Evolutionary conservation across 2,888 invertebrate genomes (phyloP).

Genomic region (Dusona sp.): DNA sequence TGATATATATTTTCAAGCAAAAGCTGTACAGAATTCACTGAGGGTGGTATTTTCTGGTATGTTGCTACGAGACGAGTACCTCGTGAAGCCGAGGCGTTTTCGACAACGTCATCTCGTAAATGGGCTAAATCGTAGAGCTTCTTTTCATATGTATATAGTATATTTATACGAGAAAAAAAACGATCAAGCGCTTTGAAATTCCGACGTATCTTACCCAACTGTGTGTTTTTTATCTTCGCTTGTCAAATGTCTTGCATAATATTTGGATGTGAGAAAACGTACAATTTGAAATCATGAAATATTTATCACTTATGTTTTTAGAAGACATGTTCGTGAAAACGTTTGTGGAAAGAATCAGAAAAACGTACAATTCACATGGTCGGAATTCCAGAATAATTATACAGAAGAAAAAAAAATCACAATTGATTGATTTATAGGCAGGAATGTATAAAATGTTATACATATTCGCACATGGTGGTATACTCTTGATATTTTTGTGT

Average conservation of each 20-base stretch:
- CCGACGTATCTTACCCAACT: not conserved
- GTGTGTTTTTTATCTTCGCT: not conserved
- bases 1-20: not conserved
- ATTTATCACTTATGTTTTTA: not conserved
- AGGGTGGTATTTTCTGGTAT: slow-evolving; percentile 4
- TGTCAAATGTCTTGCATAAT: not conserved
- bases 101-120: slow-evolving; percentile 14
- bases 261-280: not conserved
- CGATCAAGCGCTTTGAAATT: not conserved
- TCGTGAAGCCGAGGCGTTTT: not conserved
- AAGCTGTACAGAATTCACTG: not conserved
- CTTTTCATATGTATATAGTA: not conserved
- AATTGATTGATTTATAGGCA: too few species aligned
- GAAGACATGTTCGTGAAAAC: not conserved
- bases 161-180: not conserved
- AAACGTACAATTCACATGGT: too few species aligned
- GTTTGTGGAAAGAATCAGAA: not conserved
- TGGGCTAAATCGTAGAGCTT: not conserved
- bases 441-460: not conserved
- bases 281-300: too few species aligned
- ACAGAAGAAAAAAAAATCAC: not conserved
- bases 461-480: not conserved
- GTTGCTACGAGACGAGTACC: slow-evolving; percentile 36
- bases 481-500: not conserved
- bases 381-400: not conserved